A percentile compares a stretch with the other conserved stretches of the same genome.
Conservation (phyloP, 2,888 invertebrate genomes). For the Cheilosia scutellata region DNA sequence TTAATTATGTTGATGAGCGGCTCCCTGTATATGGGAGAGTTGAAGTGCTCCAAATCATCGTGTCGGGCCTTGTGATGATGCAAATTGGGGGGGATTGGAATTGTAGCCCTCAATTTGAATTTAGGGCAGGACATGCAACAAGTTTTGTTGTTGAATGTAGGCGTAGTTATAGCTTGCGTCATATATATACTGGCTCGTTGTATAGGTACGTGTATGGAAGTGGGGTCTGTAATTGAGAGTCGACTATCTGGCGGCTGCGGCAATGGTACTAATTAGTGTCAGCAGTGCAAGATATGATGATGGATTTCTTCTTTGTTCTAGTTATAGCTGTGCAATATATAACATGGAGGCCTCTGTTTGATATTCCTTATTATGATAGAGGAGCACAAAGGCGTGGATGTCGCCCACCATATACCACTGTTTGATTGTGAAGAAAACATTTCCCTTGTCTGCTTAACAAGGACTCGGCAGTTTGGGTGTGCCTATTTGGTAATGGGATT, state of each 20-base stretch:
- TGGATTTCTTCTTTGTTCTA: background rate
- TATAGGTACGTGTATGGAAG: background rate
- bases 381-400: background rate
- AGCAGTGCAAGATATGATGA: background rate
- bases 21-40: constrained; percentile 1
- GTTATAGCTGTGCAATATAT: background rate
- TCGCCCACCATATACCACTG: too few relatives aligned
- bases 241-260: background rate
- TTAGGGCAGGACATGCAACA: constrained; percentile 41
- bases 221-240: background rate
- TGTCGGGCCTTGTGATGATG: constrained; percentile 19
- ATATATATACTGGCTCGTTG: background rate
- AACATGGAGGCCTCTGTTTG: background rate
- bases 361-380: background rate
- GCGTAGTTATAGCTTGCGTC: too few relatives aligned
- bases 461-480: too few relatives aligned
- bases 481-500: too few relatives aligned
- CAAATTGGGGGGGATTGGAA: background rate
- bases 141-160: constrained; percentile 1
- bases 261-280: background rate
- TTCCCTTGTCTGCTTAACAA: too few relatives aligned
- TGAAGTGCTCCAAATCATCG: constrained; percentile 21
- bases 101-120: constrained; percentile 37
- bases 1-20: constrained; percentile 57
- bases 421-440: too few relatives aligned